Evolutionary conservation across 2,797 vertebrate species (phyloP).

Genomic region (Paratrypauchen microcephalus): DNA sequence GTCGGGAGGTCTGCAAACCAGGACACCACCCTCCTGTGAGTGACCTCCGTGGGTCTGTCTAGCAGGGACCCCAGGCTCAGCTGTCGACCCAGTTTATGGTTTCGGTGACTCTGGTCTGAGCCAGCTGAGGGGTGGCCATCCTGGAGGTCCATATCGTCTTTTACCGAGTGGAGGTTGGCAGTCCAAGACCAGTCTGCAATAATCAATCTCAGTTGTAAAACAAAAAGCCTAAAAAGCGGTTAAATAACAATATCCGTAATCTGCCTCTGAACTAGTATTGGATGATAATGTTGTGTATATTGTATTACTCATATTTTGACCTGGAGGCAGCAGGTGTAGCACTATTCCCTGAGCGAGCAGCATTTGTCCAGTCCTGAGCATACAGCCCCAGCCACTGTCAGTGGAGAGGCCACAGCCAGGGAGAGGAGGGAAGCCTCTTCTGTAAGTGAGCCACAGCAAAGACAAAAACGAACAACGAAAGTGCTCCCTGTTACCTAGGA

Average conservation of each 20-base stretch:
- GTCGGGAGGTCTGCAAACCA: conserved; percentile 84
- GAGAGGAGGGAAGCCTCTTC: conserved; percentile 81
- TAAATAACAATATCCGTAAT: no score
- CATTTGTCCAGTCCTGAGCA: conserved; percentile 90
- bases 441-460: conserved; percentile 88
- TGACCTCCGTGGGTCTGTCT: conserved; percentile 65
- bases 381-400: conserved; percentile 92
- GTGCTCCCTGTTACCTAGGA: conserved; percentile 74
- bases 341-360: conserved; percentile 85
- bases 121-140: conserved; percentile 22
- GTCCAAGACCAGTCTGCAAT: conserved; percentile 82
- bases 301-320: conserved; percentile 60
- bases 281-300: background rate
- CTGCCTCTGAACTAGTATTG: background rate
- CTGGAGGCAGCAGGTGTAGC: conserved; percentile 81
- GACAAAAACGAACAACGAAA: conserved; percentile 83
- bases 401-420: conserved; percentile 78
- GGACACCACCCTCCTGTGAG: conserved; percentile 80
- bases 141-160: conserved; percentile 77
- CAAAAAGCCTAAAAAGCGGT: background rate
- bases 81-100: conserved; percentile 31
- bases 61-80: conserved; percentile 61
- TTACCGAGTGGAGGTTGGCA: conserved; percentile 53
- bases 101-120: conserved; percentile 1
- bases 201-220: background rate